Conservation (phyloP, 2,797 vertebrate species). For the Triplophysa bombifrons region DNA sequence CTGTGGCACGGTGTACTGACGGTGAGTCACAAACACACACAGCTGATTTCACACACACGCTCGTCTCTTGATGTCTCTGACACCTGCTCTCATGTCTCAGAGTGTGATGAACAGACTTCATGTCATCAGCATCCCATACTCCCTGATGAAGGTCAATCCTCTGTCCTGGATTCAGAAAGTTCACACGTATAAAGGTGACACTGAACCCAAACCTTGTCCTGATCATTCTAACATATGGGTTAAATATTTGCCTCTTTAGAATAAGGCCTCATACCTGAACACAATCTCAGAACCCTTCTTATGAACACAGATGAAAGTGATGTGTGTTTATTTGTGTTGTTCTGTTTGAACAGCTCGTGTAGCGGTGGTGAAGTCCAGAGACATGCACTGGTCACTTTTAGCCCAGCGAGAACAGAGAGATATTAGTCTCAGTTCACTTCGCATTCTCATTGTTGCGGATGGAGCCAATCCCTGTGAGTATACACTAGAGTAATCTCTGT, state of each 20-base stretch:
- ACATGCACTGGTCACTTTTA: constrained; percentile 98
- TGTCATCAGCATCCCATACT: constrained; percentile 94
- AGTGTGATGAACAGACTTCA: constrained; percentile 96
- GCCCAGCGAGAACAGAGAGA: constrained; percentile 94
- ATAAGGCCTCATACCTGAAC: no score
- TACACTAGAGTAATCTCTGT: neutral
- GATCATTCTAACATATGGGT: neutral
- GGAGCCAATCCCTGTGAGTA: constrained; percentile 96
- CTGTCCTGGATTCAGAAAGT: constrained; percentile 99
- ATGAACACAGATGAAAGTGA: neutral
- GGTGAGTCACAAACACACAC: constrained; percentile 75
- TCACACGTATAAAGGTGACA: constrained; percentile 89
- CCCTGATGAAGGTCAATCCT: constrained; percentile 97
- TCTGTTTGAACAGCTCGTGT: constrained; percentile 77
- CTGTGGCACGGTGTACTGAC: constrained; percentile 94
- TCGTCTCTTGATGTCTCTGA: neutral
- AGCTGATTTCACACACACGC: neutral
- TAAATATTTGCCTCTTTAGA: no score
- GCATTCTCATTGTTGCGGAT: constrained; percentile 94
- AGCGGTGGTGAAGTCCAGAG: constrained; percentile 94
- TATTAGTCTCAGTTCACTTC: constrained; percentile 88
- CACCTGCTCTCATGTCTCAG: constrained; percentile 66
- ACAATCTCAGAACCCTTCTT: neutral
- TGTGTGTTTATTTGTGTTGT: constrained; percentile 12
- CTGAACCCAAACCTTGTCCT: neutral